Percentiles rank a stretch among this genome's conserved stretches.
phyloP scores from a whole-genome alignment of 2,888 invertebrate species.

The Mechanitis messenoides region DNA sequence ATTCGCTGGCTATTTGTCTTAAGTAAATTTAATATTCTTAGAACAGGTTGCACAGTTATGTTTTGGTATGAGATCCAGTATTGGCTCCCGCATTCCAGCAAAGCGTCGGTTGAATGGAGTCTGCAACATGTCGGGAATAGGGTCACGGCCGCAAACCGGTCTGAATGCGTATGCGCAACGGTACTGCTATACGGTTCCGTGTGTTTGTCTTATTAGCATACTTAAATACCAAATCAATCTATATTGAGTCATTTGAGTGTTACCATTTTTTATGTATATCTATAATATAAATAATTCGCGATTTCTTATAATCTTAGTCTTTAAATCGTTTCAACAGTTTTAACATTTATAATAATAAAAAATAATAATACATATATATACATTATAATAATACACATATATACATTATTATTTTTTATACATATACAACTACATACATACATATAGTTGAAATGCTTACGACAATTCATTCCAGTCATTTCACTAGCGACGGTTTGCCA shows the following conservation, averaged over 20 bases:
- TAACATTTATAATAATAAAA: background rate
- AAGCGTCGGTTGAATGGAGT: conserved; percentile 49
- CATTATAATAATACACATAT: background rate
- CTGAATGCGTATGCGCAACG: conserved; percentile 36
- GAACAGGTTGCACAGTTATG: conserved; percentile 28
- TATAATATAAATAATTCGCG: conserved; percentile 9
- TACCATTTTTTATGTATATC: conserved; percentile 1
- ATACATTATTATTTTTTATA: too few relatives aligned
- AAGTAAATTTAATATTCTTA: conserved; percentile 18
- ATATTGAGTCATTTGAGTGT: background rate
- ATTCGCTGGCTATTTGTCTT: conserved; percentile 13
- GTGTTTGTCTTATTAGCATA: conserved; percentile 24
- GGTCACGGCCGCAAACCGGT: conserved; percentile 70
- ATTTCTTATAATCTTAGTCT: too few relatives aligned
- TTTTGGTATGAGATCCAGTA: conserved; percentile 42
- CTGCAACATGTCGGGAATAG: conserved; percentile 58
- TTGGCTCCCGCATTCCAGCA: conserved; percentile 61
- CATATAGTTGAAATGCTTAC: conserved; percentile 57
- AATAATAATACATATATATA: background rate
- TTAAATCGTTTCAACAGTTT: too few relatives aligned
- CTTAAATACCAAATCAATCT: conserved; percentile 1
- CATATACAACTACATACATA: background rate
- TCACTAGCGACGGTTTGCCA: conserved; percentile 63
- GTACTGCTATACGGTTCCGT: conserved; percentile 32
- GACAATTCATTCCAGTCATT: conserved; percentile 72